phyloP scores from a whole-genome alignment of 2,797 vertebrate species.

The Arremon aurantiirostris region DNA sequence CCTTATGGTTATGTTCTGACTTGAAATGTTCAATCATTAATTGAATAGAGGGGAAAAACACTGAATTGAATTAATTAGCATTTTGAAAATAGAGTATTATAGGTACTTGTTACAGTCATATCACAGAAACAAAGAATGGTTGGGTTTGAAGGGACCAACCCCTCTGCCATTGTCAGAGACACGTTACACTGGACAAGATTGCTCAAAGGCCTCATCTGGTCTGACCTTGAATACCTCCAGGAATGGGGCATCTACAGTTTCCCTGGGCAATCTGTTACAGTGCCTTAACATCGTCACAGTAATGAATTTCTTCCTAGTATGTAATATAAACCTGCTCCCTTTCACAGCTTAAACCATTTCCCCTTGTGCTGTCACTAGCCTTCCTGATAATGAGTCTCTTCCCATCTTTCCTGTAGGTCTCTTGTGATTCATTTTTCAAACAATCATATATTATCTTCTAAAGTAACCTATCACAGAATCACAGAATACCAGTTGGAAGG shows the following conservation, averaged over 20 bases:
- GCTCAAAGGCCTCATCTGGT: background rate
- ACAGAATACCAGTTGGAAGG: background rate
- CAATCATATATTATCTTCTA: background rate
- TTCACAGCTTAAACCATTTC: background rate
- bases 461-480: background rate
- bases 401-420: background rate
- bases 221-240: background rate
- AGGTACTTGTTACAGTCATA: background rate
- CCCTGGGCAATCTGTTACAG: background rate
- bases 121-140: background rate
- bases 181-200: background rate
- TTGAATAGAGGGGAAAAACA: background rate
- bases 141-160: rapidly evolving
- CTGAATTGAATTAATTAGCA: background rate
- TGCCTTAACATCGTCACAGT: background rate
- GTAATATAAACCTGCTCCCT: background rate
- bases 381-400: background rate
- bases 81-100: background rate
- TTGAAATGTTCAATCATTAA: background rate
- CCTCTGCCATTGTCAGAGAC: background rate
- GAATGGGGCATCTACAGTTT: rapidly evolving
- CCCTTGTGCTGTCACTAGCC: background rate
- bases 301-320: background rate
- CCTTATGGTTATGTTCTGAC: background rate
- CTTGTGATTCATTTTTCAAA: background rate